These are phyloP conservation scores for Lasioglossum zephyrum DNA, from an alignment of 2,888 invertebrate genomes.

Conservation along the genomic window DNA sequence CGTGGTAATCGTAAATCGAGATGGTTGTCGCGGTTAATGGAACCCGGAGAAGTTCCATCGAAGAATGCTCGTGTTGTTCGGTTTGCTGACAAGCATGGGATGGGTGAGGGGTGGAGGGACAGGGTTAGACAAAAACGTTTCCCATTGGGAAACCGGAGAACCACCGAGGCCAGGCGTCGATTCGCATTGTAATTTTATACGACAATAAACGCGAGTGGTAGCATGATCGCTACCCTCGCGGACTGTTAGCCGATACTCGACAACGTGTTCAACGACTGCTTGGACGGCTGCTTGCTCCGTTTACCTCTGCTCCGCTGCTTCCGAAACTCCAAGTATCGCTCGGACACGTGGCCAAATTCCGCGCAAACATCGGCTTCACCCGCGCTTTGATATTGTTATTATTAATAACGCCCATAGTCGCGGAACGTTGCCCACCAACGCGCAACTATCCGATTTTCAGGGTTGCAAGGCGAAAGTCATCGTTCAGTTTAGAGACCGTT, in stretches of 20 bases:
- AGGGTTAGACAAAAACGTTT: neutral
- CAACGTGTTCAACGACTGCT: neutral
- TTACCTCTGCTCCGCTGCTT: neutral
- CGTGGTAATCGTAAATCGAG: constrained; percentile 23
- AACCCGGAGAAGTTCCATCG: constrained; percentile 12
- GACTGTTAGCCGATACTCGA: constrained; percentile 49
- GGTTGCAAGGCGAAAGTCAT: neutral
- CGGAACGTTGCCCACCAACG: neutral
- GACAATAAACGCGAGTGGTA: constrained; percentile 34
- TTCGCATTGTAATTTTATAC: constrained; percentile 56
- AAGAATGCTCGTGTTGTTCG: constrained; percentile 9
- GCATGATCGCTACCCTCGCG: constrained; percentile 27
- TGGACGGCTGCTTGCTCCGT: neutral
- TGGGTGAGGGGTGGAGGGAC: neutral
- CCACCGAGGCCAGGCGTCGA: constrained; percentile 4
- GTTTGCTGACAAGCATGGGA: neutral
- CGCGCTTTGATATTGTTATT: constrained; percentile 10
- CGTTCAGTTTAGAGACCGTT: too few species aligned
- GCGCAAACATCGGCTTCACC: neutral
- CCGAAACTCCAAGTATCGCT: neutral
- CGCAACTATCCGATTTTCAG: neutral
- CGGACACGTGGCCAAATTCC: neutral
- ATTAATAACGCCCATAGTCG: constrained; percentile 7
- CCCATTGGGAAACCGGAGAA: constrained; percentile 28
- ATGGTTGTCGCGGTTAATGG: neutral